Base-by-base conservation (phyloP, 2,888 invertebrate genomes). In the Sepioteuthis lessoniana region DNA sequence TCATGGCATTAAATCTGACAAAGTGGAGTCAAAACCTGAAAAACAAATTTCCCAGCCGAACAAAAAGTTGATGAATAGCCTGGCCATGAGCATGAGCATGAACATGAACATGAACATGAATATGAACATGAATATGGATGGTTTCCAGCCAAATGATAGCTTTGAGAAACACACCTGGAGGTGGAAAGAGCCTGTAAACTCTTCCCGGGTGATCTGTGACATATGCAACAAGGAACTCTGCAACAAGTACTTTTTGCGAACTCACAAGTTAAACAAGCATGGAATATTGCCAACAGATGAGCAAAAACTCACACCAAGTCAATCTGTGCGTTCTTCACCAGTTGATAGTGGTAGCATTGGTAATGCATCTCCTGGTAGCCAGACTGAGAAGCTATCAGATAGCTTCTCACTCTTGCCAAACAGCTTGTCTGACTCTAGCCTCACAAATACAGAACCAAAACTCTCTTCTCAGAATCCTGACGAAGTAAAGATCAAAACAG, bases 1-100 rank as follows among this genome's bases (percentile, higher is more conserved):
- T 60, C 99, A 99, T 97, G 99, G 99, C 37, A 99, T 99, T 94
- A 98, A 98, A 31, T 94, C 95, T 93, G 95, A 95, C 25, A 95
- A 94, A 35, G 94, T 94, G 35, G 95, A 95, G n/a, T 90, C 94
- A 31, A 94, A 95, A 50, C 93, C 92, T 38, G 55, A 93, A 25
- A 93, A 50, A 37, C 60, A 93, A 35, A 50, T 93, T 50, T 37
- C 93, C 5, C 92, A 92, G 42, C 92, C 92, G 47, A 92, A 92
- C 38, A 92, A 92, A 21, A 92, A 92, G 42, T 42, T 92, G 46
- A 92, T 92, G 47, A 92, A 92, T 31, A 92, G 47, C 21, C n/a
- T 92, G 31, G 92, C 92, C 35, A 47, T 92, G 38, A 91, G 91
- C 0, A 91, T 91, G 92, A 92, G 92, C 38, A 92, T 92, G 91